Evolutionary conservation across 2,113 vertebrate genomes (phyloP), one percentile per base, ranked within the genome.

Genomic region (Tricholaema leucomelas): DNA sequence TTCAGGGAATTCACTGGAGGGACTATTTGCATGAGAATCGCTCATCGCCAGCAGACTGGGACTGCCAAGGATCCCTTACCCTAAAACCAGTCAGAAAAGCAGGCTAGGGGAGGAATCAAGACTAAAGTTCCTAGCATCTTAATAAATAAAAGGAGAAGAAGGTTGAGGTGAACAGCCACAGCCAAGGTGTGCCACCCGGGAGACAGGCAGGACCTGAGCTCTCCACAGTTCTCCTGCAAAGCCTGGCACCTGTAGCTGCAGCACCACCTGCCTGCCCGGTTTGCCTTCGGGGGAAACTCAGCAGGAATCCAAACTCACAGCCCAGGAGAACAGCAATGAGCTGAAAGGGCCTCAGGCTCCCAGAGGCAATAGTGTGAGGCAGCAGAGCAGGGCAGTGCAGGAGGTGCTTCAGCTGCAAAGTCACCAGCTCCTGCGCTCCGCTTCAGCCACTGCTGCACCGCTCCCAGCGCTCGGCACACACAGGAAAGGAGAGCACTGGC

Each of bases 31-130:
- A 85, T 81, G 25, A 31, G 52, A 92, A 77, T 83, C 78, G 60
- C 77, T 81, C 77, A 69, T 88, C 88, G 81, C 44, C 66, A 81
- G 58, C 76, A 91, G 66, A 88, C 78, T 27, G 50, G 71, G 83
- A 63, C 66, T 76, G 73, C 36, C 58, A 86, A 77, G 50, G 56
- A 42, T 65, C 66, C 65, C 44, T 44, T 16, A 48, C 15, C 52
- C 61, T 79, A 82, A 81, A 91, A 75, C 6, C 40, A 84, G 50
- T 15, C 28, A 59, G 33, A 77, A 73, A 28, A 88, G 55, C 54
- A 84, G 1, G 8, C 23, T 55, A 58, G 31, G 38, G 58, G 28
- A 71, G 24, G 73, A 88, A 35, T 35, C 19, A 67, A 20, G n/a
- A 61, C 40, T 73, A 56, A 40, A 30, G 56, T 70, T 72, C 90